phyloP scores from a whole-genome alignment of 2,888 invertebrate species.

The Allygus modestus region DNA sequence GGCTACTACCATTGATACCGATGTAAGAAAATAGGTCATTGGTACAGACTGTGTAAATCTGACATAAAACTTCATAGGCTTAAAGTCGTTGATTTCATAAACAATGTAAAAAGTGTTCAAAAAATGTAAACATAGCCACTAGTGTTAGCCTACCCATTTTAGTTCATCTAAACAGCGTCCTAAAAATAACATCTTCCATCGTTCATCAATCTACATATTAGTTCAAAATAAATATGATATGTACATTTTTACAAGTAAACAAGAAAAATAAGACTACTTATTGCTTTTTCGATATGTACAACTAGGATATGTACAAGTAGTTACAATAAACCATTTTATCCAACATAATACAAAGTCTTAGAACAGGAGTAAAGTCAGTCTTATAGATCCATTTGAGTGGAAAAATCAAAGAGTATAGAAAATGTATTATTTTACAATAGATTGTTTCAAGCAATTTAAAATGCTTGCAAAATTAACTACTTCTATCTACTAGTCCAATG shows the following conservation, averaged over 20 bases:
- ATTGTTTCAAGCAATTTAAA: no score
- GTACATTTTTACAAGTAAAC: neutral
- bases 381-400: constrained; percentile 27
- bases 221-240: neutral
- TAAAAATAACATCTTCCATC: neutral
- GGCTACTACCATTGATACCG: no score
- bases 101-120: no score
- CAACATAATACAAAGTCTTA: neutral
- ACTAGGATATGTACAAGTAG: constrained; percentile 25
- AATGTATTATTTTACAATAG: neutral
- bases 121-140: no score
- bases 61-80: no score
- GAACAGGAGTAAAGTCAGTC: constrained; percentile 13
- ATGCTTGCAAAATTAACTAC: no score
- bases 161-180: no score
- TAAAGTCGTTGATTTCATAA: no score
- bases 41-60: no score
- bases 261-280: constrained; percentile 1
- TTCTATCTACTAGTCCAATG: no score
- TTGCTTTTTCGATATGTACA: constrained; percentile 28
- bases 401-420: neutral
- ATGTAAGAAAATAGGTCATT: no score
- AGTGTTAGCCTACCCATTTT: no score
- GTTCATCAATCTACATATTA: neutral
- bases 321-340: neutral